Conservation (phyloP, 2,797 vertebrate genomes). For the Dipus sagitta region DNA sequence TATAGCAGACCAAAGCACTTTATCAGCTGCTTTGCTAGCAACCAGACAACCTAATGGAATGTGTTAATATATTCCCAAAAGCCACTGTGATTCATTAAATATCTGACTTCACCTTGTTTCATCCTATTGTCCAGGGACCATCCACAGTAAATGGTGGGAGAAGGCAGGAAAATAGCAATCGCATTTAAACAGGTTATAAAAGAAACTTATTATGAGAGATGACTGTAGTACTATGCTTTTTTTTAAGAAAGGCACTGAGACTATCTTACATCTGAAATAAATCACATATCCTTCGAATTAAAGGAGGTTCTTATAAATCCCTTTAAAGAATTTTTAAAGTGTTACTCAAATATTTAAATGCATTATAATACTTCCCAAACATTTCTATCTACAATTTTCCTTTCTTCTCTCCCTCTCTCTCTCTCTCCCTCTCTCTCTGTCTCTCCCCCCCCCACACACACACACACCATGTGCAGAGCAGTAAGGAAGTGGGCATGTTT, state of each 20-base stretch:
- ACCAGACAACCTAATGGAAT: neutral
- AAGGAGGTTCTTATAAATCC: neutral
- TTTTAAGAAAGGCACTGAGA: neutral
- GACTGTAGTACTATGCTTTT: neutral
- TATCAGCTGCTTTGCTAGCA: neutral
- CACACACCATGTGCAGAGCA: neutral
- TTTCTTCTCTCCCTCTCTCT: too few species aligned
- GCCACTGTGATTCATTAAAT: neutral
- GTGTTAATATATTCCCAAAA: constrained; percentile 14
- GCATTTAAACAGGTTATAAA: neutral
- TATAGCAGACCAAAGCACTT: neutral
- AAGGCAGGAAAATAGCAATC: neutral
- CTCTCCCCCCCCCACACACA: neutral
- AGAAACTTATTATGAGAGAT: neutral
- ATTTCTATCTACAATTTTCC: neutral
- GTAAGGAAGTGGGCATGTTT: neutral
- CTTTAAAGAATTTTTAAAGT: constrained; percentile 12
- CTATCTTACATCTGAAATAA: constrained; percentile 13
- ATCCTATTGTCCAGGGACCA: neutral
- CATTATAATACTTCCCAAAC: neutral
- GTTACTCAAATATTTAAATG: neutral
- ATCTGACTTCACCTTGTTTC: neutral
- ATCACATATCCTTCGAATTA: neutral
- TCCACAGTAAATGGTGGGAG: neutral
- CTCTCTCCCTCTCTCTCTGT: neutral